Evolutionary conservation across 2,888 invertebrate species (phyloP).

Genomic region (Nymphalis urticae): DNA sequence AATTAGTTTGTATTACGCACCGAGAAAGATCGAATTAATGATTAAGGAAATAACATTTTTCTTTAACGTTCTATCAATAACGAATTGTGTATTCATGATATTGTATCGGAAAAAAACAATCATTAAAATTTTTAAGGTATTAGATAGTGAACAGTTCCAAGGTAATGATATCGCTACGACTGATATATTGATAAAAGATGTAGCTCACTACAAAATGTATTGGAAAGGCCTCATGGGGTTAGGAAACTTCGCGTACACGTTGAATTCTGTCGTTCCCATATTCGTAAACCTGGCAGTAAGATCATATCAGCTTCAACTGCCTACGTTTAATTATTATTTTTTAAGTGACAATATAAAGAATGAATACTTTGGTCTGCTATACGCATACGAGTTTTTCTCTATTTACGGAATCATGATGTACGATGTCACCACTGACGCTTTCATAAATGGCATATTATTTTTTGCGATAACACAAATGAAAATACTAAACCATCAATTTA

Average conservation of each 20-base stretch:
- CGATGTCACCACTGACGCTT: slow-evolving; percentile 12
- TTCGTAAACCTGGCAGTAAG: slow-evolving; percentile 8
- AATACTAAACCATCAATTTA: slow-evolving; percentile 14
- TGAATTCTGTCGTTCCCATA: slow-evolving; percentile 16
- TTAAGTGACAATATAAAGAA: slow-evolving; percentile 17
- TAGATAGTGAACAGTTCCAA: slow-evolving; percentile 23
- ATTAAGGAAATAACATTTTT: slow-evolving; percentile 62
- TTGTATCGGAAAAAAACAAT: slow-evolving; percentile 14
- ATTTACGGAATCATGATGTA: slow-evolving; percentile 29
- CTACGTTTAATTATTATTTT: slow-evolving; percentile 29
- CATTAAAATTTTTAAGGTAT: slow-evolving; percentile 16
- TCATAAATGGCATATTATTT: slow-evolving; percentile 24
- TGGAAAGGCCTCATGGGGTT: slow-evolving; percentile 17
- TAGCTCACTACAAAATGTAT: slow-evolving; percentile 20
- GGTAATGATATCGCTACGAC: slow-evolving; percentile 16
- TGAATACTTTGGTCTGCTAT: slow-evolving; percentile 16
- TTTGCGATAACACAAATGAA: slow-evolving; percentile 26
- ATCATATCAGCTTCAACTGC: slow-evolving; percentile 21
- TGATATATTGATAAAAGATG: slow-evolving; percentile 12
- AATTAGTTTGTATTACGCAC: slow-evolving; percentile 57
- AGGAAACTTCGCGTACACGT: slow-evolving; percentile 20
- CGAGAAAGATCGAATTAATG: slow-evolving; percentile 54
- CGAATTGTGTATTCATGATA: slow-evolving; percentile 35
- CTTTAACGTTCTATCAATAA: slow-evolving; percentile 57
- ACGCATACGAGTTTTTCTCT: slow-evolving; percentile 20